Base-by-base conservation (phyloP, 2,888 invertebrate genomes). In the Branchellion lobata region DNA sequence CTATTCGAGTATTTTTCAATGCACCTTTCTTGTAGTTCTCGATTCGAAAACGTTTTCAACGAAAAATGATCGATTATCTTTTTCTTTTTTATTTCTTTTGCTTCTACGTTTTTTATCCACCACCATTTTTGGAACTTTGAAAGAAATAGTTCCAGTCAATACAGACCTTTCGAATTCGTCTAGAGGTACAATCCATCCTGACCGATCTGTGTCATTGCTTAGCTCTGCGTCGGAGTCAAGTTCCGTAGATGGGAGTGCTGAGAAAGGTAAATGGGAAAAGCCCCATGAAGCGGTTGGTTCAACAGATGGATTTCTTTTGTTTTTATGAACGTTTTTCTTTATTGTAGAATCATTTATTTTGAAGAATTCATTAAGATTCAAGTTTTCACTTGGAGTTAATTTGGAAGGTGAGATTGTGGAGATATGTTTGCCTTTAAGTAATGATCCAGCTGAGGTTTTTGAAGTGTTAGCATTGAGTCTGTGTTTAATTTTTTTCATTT, bases 111-210 rank as follows among this genome's bases (percentile, higher is more conserved):
- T 77, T 29, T 31, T 29, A n/a, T 77, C 77, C n/a, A 77, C 77
- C 27, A 77, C 77, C 61, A 77, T 47, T 57, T 61, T 77, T 1
- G 77, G 77, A 3, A 65, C 36, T 29, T 21, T 0, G 34, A 65
- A 27, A 3, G 36, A 8, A 18, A n/a, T 18, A 24, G 8, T 24
- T 18, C 3, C 14, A n/a, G 18, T 24, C 27, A 57, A 27, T 31
- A 29, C 5, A 24, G 31, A n/a, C 36, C 8, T n/a, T 73, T 40
- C 73, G 3, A 36, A 24, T 14, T 77, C 77, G 18, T 65, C 34
- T 36, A 77, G 24, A n/a, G 77, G 77, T 0, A 77, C 77, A 57
- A 77, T 77, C 77, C 77, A 77, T 5, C 77, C 77, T n/a, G 61
- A n/a, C 3, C 24, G 5, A 5, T 24, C 21, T 24, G n/a, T 57